A percentile compares a stretch with the other conserved stretches of the same genome.
Conservation (phyloP, 2,888 invertebrate species). For the Drosophila maculinotata region DNA sequence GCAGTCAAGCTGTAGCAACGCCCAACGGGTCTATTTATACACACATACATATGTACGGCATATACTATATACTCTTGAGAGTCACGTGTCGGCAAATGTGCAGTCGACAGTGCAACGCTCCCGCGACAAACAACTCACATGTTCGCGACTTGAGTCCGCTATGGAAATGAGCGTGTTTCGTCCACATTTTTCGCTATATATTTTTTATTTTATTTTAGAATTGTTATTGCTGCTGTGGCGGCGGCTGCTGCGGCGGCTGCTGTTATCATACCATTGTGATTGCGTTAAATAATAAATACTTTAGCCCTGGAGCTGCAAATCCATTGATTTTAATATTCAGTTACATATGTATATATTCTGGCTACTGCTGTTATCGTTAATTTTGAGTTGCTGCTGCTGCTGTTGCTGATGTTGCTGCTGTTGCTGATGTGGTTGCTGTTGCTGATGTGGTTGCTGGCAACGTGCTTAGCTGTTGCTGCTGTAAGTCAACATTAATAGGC, state of each 20-base stretch:
- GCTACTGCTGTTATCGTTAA: neutral
- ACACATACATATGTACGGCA: too few relatives aligned
- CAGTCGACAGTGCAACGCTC: slow-evolving; percentile 81
- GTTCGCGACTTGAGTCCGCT: slow-evolving; percentile 74
- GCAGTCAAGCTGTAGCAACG: slow-evolving; percentile 22
- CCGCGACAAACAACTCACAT: slow-evolving; percentile 77
- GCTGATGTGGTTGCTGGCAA: too few relatives aligned
- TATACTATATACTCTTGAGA: too few relatives aligned
- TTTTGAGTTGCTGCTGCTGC: too few relatives aligned
- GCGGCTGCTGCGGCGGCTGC: slow-evolving; percentile 1
- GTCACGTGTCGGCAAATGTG: slow-evolving; percentile 78
- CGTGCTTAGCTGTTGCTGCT: slow-evolving; percentile 12
- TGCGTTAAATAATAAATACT: slow-evolving; percentile 8
- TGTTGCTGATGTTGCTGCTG: neutral
- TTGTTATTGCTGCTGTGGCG: slow-evolving; percentile 5
- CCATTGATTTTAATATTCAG: slow-evolving; percentile 16
- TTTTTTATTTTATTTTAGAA: slow-evolving; percentile 12
- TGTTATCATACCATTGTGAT: slow-evolving; percentile 1
- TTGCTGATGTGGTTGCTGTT: neutral
- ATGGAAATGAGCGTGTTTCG: slow-evolving; percentile 66
- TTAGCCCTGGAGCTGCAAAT: neutral
- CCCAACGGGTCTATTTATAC: slow-evolving; percentile 51
- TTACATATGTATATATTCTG: neutral
- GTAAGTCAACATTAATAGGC: neutral
- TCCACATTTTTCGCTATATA: slow-evolving; percentile 34